phyloP scores from a whole-genome alignment of 2,888 invertebrate genomes.

The Eumerus sabulonum region DNA sequence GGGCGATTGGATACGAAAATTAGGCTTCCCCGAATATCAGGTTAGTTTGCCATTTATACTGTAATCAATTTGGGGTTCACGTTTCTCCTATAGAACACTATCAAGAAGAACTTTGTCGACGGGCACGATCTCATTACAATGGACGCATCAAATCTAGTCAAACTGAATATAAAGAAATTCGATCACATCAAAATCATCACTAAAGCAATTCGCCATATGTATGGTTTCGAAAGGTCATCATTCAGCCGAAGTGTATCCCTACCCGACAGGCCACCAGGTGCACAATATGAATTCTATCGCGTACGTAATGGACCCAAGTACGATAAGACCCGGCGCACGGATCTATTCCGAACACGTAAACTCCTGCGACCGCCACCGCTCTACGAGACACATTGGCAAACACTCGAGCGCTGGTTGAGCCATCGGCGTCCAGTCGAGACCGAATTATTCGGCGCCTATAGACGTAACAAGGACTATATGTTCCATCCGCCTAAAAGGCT shows the following conservation, averaged over 20 bases:
- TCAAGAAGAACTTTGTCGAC: conserved; percentile 79
- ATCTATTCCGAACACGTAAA: conserved; percentile 81
- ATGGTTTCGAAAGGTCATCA: conserved; percentile 78
- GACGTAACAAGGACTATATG: conserved; percentile 12
- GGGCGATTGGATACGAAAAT: conserved; percentile 79
- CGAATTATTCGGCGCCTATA: conserved; percentile 71
- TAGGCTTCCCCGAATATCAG: conserved; percentile 80
- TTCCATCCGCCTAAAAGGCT: background rate
- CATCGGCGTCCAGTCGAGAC: conserved; percentile 63
- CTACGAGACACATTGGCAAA: conserved; percentile 80
- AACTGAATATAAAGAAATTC: conserved; percentile 80
- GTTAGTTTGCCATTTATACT: conserved; percentile 73
- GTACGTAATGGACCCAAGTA: conserved; percentile 80
- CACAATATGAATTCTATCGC: conserved; percentile 80
- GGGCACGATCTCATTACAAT: conserved; percentile 79
- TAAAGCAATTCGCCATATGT: conserved; percentile 77
- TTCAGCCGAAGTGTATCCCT: conserved; percentile 79
- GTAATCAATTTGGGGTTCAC: background rate
- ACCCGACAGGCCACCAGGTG: conserved; percentile 79
- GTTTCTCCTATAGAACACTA: conserved; percentile 75
- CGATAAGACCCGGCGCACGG: conserved; percentile 79
- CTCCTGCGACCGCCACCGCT: conserved; percentile 79
- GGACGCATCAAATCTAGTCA: conserved; percentile 79
- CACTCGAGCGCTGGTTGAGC: conserved; percentile 72
- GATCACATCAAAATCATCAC: conserved; percentile 78